These are phyloP conservation scores for Patiria miniata DNA, from an alignment of 35 echinoderm and acorn worm species.

Conservation along the genomic window DNA sequence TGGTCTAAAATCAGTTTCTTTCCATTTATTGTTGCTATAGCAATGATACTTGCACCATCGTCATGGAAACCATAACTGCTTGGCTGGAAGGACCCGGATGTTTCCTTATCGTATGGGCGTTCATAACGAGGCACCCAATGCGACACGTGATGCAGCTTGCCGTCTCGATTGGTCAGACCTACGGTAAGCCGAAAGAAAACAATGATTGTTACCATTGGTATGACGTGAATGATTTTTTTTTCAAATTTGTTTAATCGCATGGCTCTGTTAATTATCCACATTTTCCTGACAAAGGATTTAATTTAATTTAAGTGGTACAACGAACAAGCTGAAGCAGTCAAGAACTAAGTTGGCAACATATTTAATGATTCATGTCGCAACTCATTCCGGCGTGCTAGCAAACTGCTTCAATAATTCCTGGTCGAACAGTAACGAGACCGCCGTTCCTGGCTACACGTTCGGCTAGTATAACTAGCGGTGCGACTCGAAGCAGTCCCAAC, in stretches of 20 bases:
- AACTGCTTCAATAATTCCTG: too few species aligned
- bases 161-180: constrained; percentile 82
- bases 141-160: constrained; percentile 70
- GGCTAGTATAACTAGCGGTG: too few species aligned
- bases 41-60: constrained; percentile 54
- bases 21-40: constrained; percentile 40
- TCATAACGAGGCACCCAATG: constrained; percentile 39
- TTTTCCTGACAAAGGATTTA: neutral
- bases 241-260: neutral
- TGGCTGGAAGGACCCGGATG: constrained; percentile 78
- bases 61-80: constrained; percentile 75
- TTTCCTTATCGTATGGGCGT: constrained; percentile 66
- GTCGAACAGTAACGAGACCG: too few species aligned
- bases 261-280: neutral
- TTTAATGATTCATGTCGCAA: too few species aligned
- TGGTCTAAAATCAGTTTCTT: neutral
- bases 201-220: too few species aligned
- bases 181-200: constrained; percentile 66
- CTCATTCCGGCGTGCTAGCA: too few species aligned
- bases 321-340: too few species aligned
- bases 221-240: neutral
- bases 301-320: neutral
- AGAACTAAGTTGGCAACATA: too few species aligned
- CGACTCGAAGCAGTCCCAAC: too few species aligned
- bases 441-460: too few species aligned